Base-by-base conservation (phyloP, 2,113 vertebrate genomes). In the Smithornis capensis region DNA sequence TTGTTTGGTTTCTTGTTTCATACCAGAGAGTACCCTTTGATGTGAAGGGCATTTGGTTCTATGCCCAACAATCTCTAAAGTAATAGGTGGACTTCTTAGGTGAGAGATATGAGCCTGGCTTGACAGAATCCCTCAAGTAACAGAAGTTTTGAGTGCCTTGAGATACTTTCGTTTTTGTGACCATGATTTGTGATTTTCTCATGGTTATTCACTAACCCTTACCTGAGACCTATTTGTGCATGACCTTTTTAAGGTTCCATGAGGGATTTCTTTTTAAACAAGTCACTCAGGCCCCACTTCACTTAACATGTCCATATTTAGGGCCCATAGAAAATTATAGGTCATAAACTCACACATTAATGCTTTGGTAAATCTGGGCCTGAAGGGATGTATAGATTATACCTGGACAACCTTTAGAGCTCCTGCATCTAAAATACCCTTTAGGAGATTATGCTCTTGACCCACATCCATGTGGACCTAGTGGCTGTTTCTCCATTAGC, bases 351-450 rank as follows among this genome's bases (percentile, higher is more conserved):
- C 52, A 52, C 59, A 28, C 35, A 17, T 89, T 88, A 96, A 89
- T 89, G 68, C 40, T 90, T 74, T 86, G 52, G 86, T 93, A 63
- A 89, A 87, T 93, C 87, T 74, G 56, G 38, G 80, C 86, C 89
- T 89, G 73, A 93, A 90, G 89, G 83, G 56, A 70, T 90, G 68
- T 89, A 67, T 94, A 90, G 91, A 92, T 94, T 95, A 93, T 93
- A 78, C 82, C 47, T 89, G 64, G 55, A 27, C 57, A 83, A 31
- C 55, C n/a, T 93, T 86, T 53, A 80, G 71, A 88, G 76, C 79
- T 94, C 83, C 67, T 94, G 63, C 83, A 80, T 93, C 79, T 91
- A 22, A 82, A 96, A 77, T 67, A 92, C 67, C 77, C 38, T 94
- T 93, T 74, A 73, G 63, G 89, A 79, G 82, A 90, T 94, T 73